Evolutionary conservation across 2,888 invertebrate species (phyloP).

Genomic region (Scaptodrosophila latifasciaeformis): DNA sequence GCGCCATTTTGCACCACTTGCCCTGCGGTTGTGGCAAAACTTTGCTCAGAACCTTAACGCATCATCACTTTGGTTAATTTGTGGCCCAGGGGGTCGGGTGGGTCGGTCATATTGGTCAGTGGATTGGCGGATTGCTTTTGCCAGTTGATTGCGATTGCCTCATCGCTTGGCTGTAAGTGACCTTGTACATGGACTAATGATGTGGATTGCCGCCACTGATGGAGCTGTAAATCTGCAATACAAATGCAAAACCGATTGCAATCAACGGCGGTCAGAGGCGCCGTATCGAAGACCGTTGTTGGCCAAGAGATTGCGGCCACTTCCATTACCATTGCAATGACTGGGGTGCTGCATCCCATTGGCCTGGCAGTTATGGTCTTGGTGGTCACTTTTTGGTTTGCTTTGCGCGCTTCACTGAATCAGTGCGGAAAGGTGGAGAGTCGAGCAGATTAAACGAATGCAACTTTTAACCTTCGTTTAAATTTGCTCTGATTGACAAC

Average conservation of each 20-base stretch:
- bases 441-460: constrained; percentile 57
- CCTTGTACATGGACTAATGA: constrained; percentile 46
- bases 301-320: constrained; percentile 9
- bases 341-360: constrained; percentile 16
- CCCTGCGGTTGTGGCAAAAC: constrained; percentile 1
- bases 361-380: constrained; percentile 47
- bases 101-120: neutral
- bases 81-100: constrained; percentile 21
- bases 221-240: constrained; percentile 69
- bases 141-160: constrained; percentile 32
- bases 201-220: constrained; percentile 39
- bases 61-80: constrained; percentile 66
- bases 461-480: constrained; percentile 68
- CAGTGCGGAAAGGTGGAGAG: no score
- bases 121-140: neutral
- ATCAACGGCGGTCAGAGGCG: constrained; percentile 53
- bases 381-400: no score
- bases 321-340: constrained; percentile 20
- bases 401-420: constrained; percentile 64
- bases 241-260: constrained; percentile 59
- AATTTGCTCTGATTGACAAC: constrained; percentile 64
- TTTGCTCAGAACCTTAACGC: constrained; percentile 48
- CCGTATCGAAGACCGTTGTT: no score
- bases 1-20: constrained; percentile 41
- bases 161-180: constrained; percentile 36